Conservation (phyloP, 2,888 invertebrate species). For the Xanthostigma xanthostigma region DNA sequence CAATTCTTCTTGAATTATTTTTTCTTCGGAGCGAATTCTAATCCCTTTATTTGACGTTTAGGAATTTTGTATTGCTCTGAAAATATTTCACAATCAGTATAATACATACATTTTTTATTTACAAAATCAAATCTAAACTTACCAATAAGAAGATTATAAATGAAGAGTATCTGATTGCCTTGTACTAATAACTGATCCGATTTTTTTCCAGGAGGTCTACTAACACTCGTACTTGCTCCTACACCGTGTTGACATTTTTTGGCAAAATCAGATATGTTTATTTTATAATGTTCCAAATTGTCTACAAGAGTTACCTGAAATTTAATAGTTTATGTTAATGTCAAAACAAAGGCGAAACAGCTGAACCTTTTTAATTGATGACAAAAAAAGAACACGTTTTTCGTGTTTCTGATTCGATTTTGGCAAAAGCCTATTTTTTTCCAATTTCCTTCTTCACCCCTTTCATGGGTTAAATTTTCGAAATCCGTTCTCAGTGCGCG, state of each 20-base stretch:
- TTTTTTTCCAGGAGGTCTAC: conserved; percentile 54
- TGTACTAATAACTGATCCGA: conserved; percentile 70
- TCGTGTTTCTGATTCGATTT: too few relatives aligned
- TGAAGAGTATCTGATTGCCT: conserved; percentile 66
- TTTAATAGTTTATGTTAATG: too few relatives aligned
- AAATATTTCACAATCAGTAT: conserved; percentile 19
- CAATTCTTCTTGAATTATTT: conserved; percentile 20
- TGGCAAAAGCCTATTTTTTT: too few relatives aligned
- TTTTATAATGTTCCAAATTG: conserved; percentile 77
- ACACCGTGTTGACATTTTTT: conserved; percentile 71
- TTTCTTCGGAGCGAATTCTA: conserved; percentile 60
- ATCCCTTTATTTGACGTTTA: conserved; percentile 56
- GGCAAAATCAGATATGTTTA: conserved; percentile 62
- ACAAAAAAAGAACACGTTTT: too few relatives aligned
- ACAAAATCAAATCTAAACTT: conserved; percentile 1
- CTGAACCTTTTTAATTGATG: too few relatives aligned
- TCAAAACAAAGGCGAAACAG: too few relatives aligned
- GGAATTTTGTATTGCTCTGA: conserved; percentile 64
- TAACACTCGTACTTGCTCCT: conserved; percentile 75
- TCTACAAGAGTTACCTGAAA: conserved; percentile 53
- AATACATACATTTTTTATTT: not conserved
- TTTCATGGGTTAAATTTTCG: too few relatives aligned
- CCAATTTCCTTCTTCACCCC: too few relatives aligned
- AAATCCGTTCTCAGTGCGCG: too few relatives aligned
- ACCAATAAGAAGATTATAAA: conserved; percentile 25